Base-by-base conservation (phyloP, 2,113 vertebrate species). In the Beaufortia kweichowensis region DNA sequence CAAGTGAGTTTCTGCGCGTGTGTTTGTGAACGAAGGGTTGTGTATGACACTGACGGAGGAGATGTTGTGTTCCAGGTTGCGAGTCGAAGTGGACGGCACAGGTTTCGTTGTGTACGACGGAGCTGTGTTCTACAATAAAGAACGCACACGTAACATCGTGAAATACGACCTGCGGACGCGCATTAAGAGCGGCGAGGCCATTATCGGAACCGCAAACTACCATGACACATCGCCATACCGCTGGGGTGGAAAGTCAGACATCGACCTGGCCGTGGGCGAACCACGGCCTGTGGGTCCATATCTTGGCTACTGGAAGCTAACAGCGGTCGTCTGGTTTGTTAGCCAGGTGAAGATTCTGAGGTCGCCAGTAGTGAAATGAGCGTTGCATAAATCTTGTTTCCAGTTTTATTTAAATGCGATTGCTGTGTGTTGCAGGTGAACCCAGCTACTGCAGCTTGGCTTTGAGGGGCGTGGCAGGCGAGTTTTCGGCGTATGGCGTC, bases 31-130 rank as follows among this genome's bases (percentile, higher is more conserved):
- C 10, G 8, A 0, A 9, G 8, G 33, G 3, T 56, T 12, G 9
- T 21, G 5, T 33, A 19, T n/a, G 26, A 55, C 57, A 35, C 5
- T 39, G 48, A 26, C 50, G 55, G 96, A 93, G 15, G n/a, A 41
- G 35, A 8, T n/a, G 6, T 9, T 56, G 26, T 24, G 12, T 28
- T 2, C 95, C 35, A 95, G 95, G 64, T 86, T 98, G 66, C 96
- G 1, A 95, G 95, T 87, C 93, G 95, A 0, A 0, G 95, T 95
- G 55, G 96, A 97, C 1, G 96, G 96, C 72, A 97, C 96, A 0
- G 95, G 96, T 78, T 96, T 98, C 19, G 96, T 96, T 72, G 96
- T 97, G 1, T 98, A 98, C 2, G 96, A 98, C 0, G 96, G 96
- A 0, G 96, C 95, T 0, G 95, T 95, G 2, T 98, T 98, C 87